Conservation (phyloP, 2,888 invertebrate species). For the Caenorhabditis auriculariae region DNA sequence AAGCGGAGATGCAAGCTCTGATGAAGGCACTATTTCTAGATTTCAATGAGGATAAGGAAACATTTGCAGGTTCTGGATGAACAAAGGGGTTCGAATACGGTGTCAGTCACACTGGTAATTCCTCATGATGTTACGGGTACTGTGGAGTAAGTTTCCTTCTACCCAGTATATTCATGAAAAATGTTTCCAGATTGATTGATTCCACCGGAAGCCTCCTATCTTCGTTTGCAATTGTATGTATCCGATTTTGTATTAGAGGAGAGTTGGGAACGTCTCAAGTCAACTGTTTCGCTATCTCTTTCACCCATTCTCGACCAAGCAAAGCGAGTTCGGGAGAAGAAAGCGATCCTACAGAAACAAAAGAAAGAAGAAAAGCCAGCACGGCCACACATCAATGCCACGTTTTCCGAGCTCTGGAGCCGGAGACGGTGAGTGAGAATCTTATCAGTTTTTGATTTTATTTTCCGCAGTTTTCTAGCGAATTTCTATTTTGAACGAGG, state of each 20-base stretch:
- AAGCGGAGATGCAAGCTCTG: slow-evolving; percentile 51
- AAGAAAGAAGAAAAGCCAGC: neutral
- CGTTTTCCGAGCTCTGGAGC: slow-evolving; percentile 77
- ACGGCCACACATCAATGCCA: slow-evolving; percentile 83
- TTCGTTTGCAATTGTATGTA: slow-evolving; percentile 73
- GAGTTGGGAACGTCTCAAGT: slow-evolving; percentile 77
- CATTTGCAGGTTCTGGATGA: slow-evolving; percentile 73
- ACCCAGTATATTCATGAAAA: slow-evolving; percentile 4
- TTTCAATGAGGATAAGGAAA: too few species aligned
- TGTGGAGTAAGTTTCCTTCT: slow-evolving; percentile 77
- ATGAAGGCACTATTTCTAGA: too few species aligned
- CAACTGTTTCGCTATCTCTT: slow-evolving; percentile 96
- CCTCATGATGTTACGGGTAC: slow-evolving; percentile 88
- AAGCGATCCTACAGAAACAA: slow-evolving; percentile 6
- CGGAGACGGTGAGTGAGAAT: slow-evolving; percentile 45
- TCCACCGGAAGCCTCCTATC: slow-evolving; percentile 81
- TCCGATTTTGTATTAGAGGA: slow-evolving; percentile 84
- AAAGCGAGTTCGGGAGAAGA: slow-evolving; percentile 53
- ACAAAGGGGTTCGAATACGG: slow-evolving; percentile 70
- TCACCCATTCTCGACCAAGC: slow-evolving; percentile 70
- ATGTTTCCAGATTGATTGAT: slow-evolving; percentile 72
- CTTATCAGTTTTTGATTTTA: neutral
- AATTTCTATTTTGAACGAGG: neutral
- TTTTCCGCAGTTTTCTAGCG: neutral
- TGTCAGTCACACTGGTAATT: slow-evolving; percentile 87